Evolutionary conservation across 2,888 invertebrate genomes (phyloP), one percentile per base, ranked within the genome.

Genomic region (Drosophila putrida): DNA sequence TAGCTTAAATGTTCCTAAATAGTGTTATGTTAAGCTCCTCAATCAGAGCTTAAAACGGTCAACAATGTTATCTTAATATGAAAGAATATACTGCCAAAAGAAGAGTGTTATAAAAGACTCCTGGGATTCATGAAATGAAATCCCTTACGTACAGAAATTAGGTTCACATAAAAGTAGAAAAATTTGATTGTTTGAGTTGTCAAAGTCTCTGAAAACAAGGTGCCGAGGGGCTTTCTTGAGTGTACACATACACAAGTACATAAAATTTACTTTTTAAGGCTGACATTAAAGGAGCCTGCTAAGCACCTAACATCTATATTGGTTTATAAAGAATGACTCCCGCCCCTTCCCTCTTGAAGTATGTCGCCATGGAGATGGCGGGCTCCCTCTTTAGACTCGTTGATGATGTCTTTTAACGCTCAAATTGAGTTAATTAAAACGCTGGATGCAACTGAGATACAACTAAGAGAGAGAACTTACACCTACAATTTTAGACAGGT

Each of bases 341-440:
- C 15, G 25, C 9, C 41, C 3, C 31, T 4, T n/a, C 28, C 27
- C 10, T 11, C 13, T 35, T 13, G 3, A 55, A 55, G 53, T 35
- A 43, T 55, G 50, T 72, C 36, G 35, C 66, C 33, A 57, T 55
- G 66, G 66, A 33, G 41, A 66, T 51, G 38, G 43, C 10, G 9
- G 27, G 1, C n/a, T 20, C 36, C 43, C 49, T 57, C 38, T 46
- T 36, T 54, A 54, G 58, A 66, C 64, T 59, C 66, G 77, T 70
- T 84, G 80, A 84, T 87, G 70, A 89, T 89, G 88, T 82, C 86
- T 88, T 88, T 89, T 78, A 68, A 71, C 77, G 74, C 88, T 89
- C 66, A 87, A 87, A 87, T 87, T 87, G 86, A 87, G 86, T 87
- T 87, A 87, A 87, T 87, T 87, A 87, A 89, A 81, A 66, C 62